These are phyloP conservation scores for Hormaphis cornu DNA, from an alignment of 1,140 invertebrate species.

Conservation along the genomic window DNA sequence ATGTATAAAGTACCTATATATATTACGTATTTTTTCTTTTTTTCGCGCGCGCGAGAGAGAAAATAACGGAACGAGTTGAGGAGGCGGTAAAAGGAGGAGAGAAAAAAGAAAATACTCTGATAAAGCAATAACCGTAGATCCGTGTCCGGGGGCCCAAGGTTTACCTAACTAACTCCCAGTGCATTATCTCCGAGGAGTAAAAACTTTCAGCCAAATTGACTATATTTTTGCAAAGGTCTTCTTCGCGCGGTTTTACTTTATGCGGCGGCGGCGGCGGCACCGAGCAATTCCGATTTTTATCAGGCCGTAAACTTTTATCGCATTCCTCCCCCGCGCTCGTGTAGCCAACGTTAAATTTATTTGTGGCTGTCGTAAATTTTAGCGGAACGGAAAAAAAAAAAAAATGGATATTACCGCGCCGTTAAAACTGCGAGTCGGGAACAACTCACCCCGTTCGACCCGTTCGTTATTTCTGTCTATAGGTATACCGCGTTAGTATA, in stretches of 20 bases:
- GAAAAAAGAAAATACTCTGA: slow-evolving; percentile 19
- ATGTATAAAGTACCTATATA: neutral
- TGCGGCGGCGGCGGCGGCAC: neutral
- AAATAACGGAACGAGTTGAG: neutral
- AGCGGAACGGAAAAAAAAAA: neutral
- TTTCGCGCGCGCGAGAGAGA: neutral
- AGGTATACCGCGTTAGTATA: too few relatives aligned
- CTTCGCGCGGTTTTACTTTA: slow-evolving; percentile 32
- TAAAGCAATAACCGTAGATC: slow-evolving; percentile 32
- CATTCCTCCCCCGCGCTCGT: neutral
- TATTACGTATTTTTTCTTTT: neutral
- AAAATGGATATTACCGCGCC: slow-evolving; percentile 27
- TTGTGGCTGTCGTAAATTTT: slow-evolving; percentile 13
- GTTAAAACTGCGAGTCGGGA: slow-evolving; percentile 16
- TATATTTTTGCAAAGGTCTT: slow-evolving; percentile 29
- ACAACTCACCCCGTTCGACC: slow-evolving; percentile 21
- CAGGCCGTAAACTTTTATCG: slow-evolving; percentile 32
- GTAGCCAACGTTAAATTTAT: slow-evolving; percentile 15
- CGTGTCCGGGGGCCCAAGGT: slow-evolving; percentile 28
- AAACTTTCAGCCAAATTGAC: slow-evolving; percentile 32
- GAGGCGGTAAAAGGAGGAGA: neutral
- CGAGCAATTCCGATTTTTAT: slow-evolving; percentile 30
- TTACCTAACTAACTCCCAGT: slow-evolving; percentile 30
- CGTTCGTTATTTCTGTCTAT: too few relatives aligned
- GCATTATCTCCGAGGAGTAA: slow-evolving; percentile 24